phyloP scores from a whole-genome alignment of 2,113 vertebrate species.

The Perca schrenkii region DNA sequence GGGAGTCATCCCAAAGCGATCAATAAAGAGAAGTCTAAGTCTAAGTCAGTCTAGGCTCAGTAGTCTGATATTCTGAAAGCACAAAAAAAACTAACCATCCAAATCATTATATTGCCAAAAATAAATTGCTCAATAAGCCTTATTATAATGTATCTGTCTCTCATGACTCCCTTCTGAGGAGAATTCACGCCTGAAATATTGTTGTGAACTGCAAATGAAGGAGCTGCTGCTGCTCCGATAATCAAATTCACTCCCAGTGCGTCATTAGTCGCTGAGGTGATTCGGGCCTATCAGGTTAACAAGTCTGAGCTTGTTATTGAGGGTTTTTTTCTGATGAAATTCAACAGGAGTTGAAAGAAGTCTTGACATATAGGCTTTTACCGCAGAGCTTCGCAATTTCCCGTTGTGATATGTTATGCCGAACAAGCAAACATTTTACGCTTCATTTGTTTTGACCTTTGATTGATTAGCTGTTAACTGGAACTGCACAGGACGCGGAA shows the following conservation, averaged over 20 bases:
- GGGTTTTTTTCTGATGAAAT: background rate
- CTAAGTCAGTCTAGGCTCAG: too few species aligned
- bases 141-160: accelerated
- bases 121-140: background rate
- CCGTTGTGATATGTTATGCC: slow-evolving; percentile 22
- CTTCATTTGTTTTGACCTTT: slow-evolving; percentile 43
- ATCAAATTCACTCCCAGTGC: background rate
- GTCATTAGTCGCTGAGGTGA: slow-evolving; percentile 54
- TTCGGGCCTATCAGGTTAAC: background rate
- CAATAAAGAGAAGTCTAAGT: too few species aligned
- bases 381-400: background rate
- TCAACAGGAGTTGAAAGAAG: background rate
- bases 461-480: slow-evolving; percentile 35
- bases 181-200: background rate
- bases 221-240: slow-evolving; percentile 6
- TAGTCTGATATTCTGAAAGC: background rate
- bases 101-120: background rate
- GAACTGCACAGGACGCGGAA: slow-evolving; percentile 10
- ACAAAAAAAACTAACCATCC: background rate
- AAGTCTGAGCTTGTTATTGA: background rate
- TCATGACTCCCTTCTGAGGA: background rate
- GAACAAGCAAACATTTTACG: slow-evolving; percentile 39
- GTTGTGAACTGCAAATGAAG: background rate
- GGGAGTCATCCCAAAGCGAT: too few species aligned
- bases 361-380: background rate